phyloP scores from a whole-genome alignment of 2,888 invertebrate species.

The Euproctis similis region DNA sequence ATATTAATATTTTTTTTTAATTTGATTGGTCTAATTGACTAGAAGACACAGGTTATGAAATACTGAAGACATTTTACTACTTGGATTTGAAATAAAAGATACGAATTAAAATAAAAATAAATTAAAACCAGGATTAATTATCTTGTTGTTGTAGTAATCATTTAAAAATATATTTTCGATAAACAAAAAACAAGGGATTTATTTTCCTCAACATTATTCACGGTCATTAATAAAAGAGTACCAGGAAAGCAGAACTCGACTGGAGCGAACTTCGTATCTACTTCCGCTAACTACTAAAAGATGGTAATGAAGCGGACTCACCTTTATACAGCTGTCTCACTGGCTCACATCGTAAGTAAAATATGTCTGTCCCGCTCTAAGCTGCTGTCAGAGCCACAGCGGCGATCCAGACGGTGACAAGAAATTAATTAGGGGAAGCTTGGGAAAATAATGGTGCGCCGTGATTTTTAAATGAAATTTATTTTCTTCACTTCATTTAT shows the following conservation, averaged over 20 bases:
- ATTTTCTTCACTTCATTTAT: constrained; percentile 74
- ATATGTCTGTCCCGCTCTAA: constrained; percentile 34
- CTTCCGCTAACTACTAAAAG: constrained; percentile 67
- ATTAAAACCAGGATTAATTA: no score
- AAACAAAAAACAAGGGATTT: constrained; percentile 25
- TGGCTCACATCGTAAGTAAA: constrained; percentile 15
- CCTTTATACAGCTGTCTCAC: constrained; percentile 45
- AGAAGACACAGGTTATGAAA: no score
- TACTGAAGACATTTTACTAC: no score
- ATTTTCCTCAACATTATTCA: constrained; percentile 38
- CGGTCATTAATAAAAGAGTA: constrained; percentile 60
- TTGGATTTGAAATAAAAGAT: no score
- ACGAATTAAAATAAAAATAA: no score
- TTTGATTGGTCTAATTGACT: no score
- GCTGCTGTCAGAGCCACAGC: constrained; percentile 64
- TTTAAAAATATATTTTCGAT: constrained; percentile 14
- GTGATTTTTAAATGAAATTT: constrained; percentile 75
- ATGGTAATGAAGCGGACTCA: constrained; percentile 69
- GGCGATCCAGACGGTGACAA: constrained; percentile 70
- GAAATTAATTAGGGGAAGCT: constrained; percentile 74
- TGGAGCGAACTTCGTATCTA: constrained; percentile 61
- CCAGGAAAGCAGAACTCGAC: constrained; percentile 54
- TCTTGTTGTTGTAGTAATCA: no score
- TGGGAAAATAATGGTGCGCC: constrained; percentile 69
- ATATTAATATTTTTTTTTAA: no score